These are phyloP conservation scores for Biston stratarius DNA, from an alignment of 2,888 invertebrate species.

Conservation along the genomic window DNA sequence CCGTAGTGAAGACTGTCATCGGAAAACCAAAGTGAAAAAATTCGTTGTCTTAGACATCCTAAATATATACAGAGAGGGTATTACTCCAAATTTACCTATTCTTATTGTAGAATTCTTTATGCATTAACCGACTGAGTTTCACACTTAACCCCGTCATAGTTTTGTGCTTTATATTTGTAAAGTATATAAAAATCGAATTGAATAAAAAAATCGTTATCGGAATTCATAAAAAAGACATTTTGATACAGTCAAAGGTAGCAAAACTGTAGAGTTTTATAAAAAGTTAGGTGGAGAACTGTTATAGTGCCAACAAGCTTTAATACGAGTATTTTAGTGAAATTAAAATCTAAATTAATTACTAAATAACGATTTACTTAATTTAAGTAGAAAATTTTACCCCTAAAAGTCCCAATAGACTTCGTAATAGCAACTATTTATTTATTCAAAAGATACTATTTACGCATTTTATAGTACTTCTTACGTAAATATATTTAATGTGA, in stretches of 20 bases:
- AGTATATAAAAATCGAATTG: neutral
- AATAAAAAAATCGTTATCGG: neutral
- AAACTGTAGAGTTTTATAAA: neutral
- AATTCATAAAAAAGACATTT: neutral
- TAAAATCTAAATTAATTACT: slow-evolving; percentile 16
- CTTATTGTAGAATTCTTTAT: neutral
- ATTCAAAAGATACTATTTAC: slow-evolving; percentile 18
- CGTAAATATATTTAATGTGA: slow-evolving; percentile 5
- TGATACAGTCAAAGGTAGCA: neutral
- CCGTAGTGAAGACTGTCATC: slow-evolving; percentile 7
- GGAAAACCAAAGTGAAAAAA: neutral
- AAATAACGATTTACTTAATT: slow-evolving; percentile 27
- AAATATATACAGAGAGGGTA: neutral
- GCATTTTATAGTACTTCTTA: slow-evolving; percentile 14
- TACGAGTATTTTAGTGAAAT: slow-evolving; percentile 25
- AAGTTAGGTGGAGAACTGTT: slow-evolving; percentile 1
- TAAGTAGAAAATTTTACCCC: slow-evolving; percentile 33
- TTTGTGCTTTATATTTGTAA: neutral
- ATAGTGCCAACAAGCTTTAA: slow-evolving; percentile 32
- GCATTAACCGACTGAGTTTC: neutral
- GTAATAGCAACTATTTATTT: slow-evolving; percentile 12
- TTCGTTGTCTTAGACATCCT: neutral
- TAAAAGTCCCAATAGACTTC: slow-evolving; percentile 28
- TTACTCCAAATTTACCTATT: neutral
- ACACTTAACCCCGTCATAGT: neutral